Evolutionary conservation across 2,797 vertebrate genomes (phyloP), one percentile per base, ranked within the genome.

Genomic region (Trachurus trachurus): DNA sequence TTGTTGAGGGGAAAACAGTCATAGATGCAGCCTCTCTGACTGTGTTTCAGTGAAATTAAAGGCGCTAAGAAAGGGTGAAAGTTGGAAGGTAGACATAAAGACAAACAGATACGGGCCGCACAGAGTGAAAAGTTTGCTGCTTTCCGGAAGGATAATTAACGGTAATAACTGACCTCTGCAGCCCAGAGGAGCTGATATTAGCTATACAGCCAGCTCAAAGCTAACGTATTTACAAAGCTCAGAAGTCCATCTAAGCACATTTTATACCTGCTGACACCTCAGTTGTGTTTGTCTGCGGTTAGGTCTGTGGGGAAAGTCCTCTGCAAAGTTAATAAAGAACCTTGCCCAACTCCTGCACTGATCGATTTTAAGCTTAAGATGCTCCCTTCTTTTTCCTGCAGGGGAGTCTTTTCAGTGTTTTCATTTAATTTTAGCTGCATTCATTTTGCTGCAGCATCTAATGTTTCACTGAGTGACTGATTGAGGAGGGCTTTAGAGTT

Each of bases 291-390:
- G 88, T 89, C 76, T 64, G 67, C 83, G 49, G 80, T 54, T 8
- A 1, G 78, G 69, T 90, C 88, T 85, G 54, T 53, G n/a, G 92
- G 88, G 91, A 94, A 80, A 47, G 81, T 82, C 84, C 87, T 83
- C 80, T 69, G 86, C 76, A 91, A 93, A 93, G 90, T 89, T 92
- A 92, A 94, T 93, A 91, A 92, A 91, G 86, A 87, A 89, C 65
- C 76, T 80, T 67, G 66, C 77, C 81, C 74, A 67, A 86, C 87
- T 89, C 86, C 74, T 74, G 60, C 85, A 57, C 66, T 71, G 76
- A 93, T 94, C 85, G 88, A 94, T 92, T 84, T 71, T 39, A 58
- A 80, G 83, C 83, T 92, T 86, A 87, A 89, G 74, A 84, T 40
- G 68, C 79, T 76, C 73, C 44, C 74, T 71, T 85, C 72, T 80